These are phyloP conservation scores for Alligator sinensis DNA, from an alignment of 2,113 vertebrate species.

Conservation along the genomic window DNA sequence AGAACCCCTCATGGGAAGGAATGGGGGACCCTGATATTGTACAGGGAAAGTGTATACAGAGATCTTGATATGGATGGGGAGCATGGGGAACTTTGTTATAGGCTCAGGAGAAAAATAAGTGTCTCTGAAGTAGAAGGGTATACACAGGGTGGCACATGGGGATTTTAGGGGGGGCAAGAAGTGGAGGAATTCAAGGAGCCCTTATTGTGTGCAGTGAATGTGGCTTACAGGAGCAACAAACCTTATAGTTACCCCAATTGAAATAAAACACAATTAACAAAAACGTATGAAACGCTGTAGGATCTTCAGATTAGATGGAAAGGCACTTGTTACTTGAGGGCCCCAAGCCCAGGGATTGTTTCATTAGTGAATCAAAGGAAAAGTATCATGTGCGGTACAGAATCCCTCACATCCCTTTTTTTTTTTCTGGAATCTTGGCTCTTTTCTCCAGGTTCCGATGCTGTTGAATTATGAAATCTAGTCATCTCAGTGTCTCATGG, in stretches of 20 bases:
- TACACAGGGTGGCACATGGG: not conserved
- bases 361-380: not conserved
- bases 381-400: not conserved
- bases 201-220: not conserved
- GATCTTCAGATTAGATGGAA: too few relatives aligned
- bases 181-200: not conserved
- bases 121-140: not conserved
- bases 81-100: not conserved
- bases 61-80: not conserved
- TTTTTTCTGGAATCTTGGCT: not conserved
- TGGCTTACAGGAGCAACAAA: not conserved
- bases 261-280: not conserved
- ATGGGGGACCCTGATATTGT: too few relatives aligned
- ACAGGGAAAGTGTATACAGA: not conserved
- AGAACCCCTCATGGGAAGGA: too few relatives aligned
- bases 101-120: not conserved
- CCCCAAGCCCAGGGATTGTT: not conserved
- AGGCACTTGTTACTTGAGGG: too few relatives aligned
- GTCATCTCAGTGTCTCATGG: not conserved
- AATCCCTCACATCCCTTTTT: not conserved
- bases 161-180: not conserved
- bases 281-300: too few relatives aligned
- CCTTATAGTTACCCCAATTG: not conserved
- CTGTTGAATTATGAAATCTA: not conserved
- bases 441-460: too few relatives aligned